Evolutionary conservation across 2,113 vertebrate species (phyloP).

Genomic region (Odobenus rosmarus): DNA sequence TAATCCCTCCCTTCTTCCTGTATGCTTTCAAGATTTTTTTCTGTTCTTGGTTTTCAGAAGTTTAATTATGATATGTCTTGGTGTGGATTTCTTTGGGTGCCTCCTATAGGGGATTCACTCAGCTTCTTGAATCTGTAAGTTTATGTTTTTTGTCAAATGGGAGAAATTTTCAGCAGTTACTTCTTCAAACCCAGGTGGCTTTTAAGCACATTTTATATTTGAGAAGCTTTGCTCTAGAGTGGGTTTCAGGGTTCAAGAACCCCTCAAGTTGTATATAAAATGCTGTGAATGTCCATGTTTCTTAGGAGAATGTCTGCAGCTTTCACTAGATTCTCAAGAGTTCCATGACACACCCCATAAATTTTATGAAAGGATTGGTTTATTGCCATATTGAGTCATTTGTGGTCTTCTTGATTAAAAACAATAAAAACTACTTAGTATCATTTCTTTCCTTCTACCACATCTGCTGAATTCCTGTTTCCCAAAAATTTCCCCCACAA

Average conservation of each 20-base stretch:
- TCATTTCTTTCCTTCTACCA: neutral
- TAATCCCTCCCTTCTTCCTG: neutral
- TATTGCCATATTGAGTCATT: neutral
- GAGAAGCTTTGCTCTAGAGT: neutral
- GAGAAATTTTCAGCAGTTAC: neutral
- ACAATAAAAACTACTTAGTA: neutral
- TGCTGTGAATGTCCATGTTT: neutral
- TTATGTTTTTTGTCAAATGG: neutral
- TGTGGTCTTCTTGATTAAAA: slow-evolving; percentile 35
- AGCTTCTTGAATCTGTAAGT: slow-evolving; percentile 22
- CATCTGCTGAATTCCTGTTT: neutral
- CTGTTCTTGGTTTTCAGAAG: neutral
- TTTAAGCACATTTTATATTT: neutral
- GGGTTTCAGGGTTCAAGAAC: neutral
- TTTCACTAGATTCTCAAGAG: neutral
- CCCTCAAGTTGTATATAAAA: neutral
- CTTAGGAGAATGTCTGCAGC: neutral
- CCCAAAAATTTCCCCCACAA: neutral
- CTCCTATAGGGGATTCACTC: neutral
- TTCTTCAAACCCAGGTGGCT: slow-evolving; percentile 14
- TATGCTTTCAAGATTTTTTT: neutral
- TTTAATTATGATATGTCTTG: neutral
- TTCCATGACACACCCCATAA: neutral
- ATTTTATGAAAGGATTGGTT: neutral
- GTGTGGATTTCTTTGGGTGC: neutral